These are phyloP conservation scores for Zaprionus inermis DNA, from an alignment of 1,140 invertebrate genomes.

Conservation along the genomic window DNA sequence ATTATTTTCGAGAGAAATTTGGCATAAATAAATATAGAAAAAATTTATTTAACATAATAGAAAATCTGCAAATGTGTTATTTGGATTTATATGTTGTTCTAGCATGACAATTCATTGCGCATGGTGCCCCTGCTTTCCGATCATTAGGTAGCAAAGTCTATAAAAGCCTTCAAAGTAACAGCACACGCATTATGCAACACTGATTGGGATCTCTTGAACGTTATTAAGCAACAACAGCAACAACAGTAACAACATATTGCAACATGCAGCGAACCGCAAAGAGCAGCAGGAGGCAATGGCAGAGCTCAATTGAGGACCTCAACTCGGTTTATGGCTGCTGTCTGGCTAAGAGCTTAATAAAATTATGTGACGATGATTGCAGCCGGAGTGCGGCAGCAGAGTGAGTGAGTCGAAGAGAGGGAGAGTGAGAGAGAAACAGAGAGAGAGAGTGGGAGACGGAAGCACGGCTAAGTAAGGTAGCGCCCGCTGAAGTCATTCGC, in stretches of 20 bases:
- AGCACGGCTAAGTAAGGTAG: conserved; percentile 1
- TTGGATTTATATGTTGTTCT: background rate
- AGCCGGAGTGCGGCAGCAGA: conserved; percentile 21
- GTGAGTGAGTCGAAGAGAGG: background rate
- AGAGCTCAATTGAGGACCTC: conserved; percentile 20
- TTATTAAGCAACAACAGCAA: conserved; percentile 25
- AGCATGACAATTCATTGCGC: background rate
- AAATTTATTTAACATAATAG: no score
- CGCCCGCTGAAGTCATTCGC: conserved; percentile 25
- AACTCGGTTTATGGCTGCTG: conserved; percentile 35
- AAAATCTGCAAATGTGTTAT: background rate
- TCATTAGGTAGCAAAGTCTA: conserved; percentile 5
- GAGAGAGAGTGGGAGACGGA: background rate
- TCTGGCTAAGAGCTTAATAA: conserved; percentile 77
- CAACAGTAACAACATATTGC: conserved; percentile 32
- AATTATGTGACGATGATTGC: conserved; percentile 82
- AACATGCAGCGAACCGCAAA: conserved; percentile 40
- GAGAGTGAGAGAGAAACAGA: conserved; percentile 7
- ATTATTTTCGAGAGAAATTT: no score
- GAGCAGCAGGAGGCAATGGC: conserved; percentile 12
- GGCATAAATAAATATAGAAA: no score
- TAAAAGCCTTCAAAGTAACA: conserved; percentile 12
- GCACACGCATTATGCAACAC: conserved; percentile 19
- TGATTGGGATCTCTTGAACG: conserved; percentile 29
- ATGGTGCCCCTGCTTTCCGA: background rate